These are phyloP conservation scores for Diachasma alloeum DNA, from an alignment of 1,140 invertebrate species.

Conservation along the genomic window DNA sequence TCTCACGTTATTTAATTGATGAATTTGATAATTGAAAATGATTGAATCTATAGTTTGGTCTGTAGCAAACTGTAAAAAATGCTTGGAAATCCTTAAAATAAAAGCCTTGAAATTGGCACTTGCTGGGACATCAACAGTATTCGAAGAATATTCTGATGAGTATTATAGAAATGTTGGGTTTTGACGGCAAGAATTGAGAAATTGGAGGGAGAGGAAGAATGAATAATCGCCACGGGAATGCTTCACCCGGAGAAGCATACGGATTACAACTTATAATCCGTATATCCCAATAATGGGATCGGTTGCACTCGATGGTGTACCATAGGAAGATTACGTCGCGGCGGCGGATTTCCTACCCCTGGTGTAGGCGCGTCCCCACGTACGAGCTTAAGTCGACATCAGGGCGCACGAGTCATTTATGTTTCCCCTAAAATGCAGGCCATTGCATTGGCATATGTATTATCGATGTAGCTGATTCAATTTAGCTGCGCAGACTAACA, in stretches of 20 bases:
- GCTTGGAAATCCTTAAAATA: no score
- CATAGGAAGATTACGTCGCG: slow-evolving; percentile 49
- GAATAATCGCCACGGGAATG: background rate
- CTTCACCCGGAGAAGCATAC: slow-evolving; percentile 32
- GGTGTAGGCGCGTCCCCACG: slow-evolving; percentile 10
- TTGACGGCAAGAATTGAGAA: background rate
- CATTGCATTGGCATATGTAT: slow-evolving; percentile 18
- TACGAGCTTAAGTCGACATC: slow-evolving; percentile 44
- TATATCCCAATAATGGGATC: slow-evolving; percentile 47
- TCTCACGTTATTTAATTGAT: no score
- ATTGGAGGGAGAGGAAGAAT: background rate
- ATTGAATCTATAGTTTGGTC: no score
- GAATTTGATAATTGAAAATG: no score
- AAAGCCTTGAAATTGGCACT: no score
- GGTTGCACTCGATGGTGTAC: slow-evolving; percentile 41
- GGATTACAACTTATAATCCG: slow-evolving; percentile 58
- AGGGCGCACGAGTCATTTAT: slow-evolving; percentile 47
- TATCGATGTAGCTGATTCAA: background rate
- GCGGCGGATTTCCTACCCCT: background rate
- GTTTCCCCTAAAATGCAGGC: slow-evolving; percentile 24
- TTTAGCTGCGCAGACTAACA: no score
- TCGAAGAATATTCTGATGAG: no score
- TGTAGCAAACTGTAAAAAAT: no score
- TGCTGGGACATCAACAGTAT: no score
- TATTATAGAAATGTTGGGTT: no score